Evolutionary conservation across 35 echinoderm and acorn worm species (phyloP).

Genomic region (Strongylocentrotus purpuratus): DNA sequence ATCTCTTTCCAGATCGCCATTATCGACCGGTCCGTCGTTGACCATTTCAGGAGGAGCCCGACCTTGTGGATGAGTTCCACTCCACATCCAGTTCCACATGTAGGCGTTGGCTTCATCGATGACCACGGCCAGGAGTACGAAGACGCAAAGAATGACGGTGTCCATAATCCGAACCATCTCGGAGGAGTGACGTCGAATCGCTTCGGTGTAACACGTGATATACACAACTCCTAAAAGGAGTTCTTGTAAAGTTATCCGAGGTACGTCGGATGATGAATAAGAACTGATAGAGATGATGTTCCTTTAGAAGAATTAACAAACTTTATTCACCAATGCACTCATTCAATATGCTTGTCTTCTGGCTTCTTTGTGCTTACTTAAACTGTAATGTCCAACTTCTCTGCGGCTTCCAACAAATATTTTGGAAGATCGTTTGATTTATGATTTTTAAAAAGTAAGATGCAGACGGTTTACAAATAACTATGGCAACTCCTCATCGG

Average conservation of each 20-base stretch:
- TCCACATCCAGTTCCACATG: slow-evolving; percentile 57
- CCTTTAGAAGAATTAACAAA: neutral
- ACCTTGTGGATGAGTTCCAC: neutral
- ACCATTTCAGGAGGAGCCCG: neutral
- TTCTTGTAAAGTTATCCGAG: neutral
- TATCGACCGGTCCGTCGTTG: neutral
- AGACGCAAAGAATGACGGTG: neutral
- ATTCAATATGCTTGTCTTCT: neutral
- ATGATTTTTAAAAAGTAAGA: neutral
- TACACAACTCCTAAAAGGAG: neutral
- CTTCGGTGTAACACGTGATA: neutral
- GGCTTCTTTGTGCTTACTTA: too few relatives aligned
- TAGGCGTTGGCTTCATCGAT: slow-evolving; percentile 1
- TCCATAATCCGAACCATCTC: neutral
- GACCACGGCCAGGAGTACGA: neutral
- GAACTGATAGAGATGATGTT: neutral
- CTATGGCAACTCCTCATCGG: neutral
- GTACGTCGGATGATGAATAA: neutral
- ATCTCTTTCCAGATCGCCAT: neutral
- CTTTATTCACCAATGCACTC: neutral
- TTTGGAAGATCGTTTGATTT: neutral
- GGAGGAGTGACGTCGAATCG: neutral
- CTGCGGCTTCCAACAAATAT: neutral
- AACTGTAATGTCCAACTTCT: too few relatives aligned
- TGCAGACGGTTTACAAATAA: neutral